Base-by-base conservation (phyloP, 2,888 invertebrate species). In the Agrotis segetum region DNA sequence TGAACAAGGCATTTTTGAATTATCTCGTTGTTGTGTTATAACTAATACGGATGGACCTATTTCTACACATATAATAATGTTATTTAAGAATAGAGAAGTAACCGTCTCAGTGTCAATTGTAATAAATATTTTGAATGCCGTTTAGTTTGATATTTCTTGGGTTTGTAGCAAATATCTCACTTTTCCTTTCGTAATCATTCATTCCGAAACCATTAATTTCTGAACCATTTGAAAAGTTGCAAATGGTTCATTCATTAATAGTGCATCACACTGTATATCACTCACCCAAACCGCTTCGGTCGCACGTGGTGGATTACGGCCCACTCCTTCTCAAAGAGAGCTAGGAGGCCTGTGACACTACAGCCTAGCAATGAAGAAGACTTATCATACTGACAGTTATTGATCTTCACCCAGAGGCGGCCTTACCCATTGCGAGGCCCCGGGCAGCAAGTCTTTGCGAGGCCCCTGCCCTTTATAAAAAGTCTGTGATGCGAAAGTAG, bases 1-100 rank as follows among this genome's bases (percentile, higher is more conserved):
- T 74, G 79, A 74, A 80, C 74, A 74, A 61, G 47, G 53, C 68
- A 69, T 80, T 83, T 84, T 83, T 81, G 59, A 82, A 83, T 85
- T 85, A 85, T 83, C 83, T 74, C 77, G 75, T 84, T 82, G 75
- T 76, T 67, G 24, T 24, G 69, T 70, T 72, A 46, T 29, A 75
- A 72, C 55, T 47, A 67, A 77, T 77, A 79, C 59, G 64, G 76
- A 81, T 72, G 68, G 49, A 61, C 59, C 64, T 77, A 73, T 76
- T 81, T 83, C 67, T 74, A n/a, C n/a, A n/a, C n/a, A n/a, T n/a
- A 66, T 67, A 69, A 59, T 64, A 74, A 67, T 69, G 53, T 77
- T 63, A 80, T 77, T 53, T 67, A 58, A 67, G 65, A 69, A 76
- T 56, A 77, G 49, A 62, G 17, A 44, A 44, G 65, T 64, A 63